Evolutionary conservation across 2,888 invertebrate species (phyloP), one percentile per base, ranked within the genome.

Genomic region (Brenthis hecate): DNA sequence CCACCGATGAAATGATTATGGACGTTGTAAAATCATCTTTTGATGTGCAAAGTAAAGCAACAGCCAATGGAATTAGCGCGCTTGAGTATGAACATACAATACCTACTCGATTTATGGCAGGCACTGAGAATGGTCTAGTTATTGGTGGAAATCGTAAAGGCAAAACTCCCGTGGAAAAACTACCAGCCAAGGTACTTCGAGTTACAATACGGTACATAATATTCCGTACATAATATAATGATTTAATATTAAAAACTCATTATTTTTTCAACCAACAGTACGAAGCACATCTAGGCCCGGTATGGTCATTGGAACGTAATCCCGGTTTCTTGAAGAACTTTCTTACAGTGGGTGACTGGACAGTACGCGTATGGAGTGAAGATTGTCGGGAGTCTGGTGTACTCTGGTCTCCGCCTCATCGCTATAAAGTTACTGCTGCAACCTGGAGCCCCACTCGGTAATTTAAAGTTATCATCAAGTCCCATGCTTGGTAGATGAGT

Each of bases 281-380:
- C 78, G 85, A 88, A 16, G 94, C 96, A 11, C 97, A 98, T 79
- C 88, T 96, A 69, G 98, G 99, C 0, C 97, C 98, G 0, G 96
- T 99, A 2, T 95, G 96, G 81, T 95, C 97, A 6, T 91, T 98
- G 65, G 96, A 98, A 81, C 94, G 99, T 72, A 99, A 98, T 91
- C 97, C 98, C 0, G 96, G 95, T 43, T 98, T 98, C 88, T 94
- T 97, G 1, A 99, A 99, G 88, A 98, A 98, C 85, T 99, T 99
- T 86, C 91, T 99, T 69, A 97, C 98, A 0, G 96, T 99, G 56
- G 99, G 98, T 1, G 98, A 98, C 87, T 98, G 98, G 97, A 97
- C 97, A 56, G 96, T 97, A 0, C 94, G 96, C 76, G 96, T 99
- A 76, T 99, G 98, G 98, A 97, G 98, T 3, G 99, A 99, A 87